Conservation (phyloP, 2,797 vertebrate genomes). For the Tadarida brasiliensis region DNA sequence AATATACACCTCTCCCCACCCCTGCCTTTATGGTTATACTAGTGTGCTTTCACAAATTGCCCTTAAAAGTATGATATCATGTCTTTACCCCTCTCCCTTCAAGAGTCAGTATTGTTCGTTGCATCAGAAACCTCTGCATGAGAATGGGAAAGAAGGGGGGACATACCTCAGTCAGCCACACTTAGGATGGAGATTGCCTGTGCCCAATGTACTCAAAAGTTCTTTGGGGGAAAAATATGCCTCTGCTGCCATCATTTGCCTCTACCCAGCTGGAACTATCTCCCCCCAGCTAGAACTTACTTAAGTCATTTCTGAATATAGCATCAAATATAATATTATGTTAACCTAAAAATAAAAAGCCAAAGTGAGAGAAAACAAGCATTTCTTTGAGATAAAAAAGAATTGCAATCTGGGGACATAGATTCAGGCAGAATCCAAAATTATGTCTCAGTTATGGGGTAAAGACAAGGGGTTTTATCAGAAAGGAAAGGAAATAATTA, state of each 20-base stretch:
- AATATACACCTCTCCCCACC: no score
- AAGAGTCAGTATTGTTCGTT: not conserved
- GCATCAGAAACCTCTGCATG: not conserved
- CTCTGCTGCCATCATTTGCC: not conserved
- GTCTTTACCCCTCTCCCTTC: not conserved
- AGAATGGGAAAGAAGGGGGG: not conserved
- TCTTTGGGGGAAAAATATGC: not conserved
- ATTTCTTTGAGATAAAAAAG: not conserved
- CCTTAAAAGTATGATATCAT: not conserved
- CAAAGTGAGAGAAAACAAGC: not conserved
- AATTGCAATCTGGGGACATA: not conserved
- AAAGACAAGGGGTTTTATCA: not conserved
- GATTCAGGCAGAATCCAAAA: not conserved
- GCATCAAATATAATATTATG: not conserved
- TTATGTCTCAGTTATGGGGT: not conserved
- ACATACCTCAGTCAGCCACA: not conserved
- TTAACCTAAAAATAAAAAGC: not conserved
- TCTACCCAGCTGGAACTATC: not conserved
- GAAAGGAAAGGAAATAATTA: not conserved
- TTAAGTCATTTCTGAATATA: constrained; percentile 6
- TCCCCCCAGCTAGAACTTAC: not conserved
- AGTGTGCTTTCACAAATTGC: constrained; percentile 1
- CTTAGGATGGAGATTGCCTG: not conserved
- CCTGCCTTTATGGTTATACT: not conserved
- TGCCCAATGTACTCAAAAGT: not conserved